phyloP scores from a whole-genome alignment of 2,888 invertebrate genomes.

The Lobophora halterata region DNA sequence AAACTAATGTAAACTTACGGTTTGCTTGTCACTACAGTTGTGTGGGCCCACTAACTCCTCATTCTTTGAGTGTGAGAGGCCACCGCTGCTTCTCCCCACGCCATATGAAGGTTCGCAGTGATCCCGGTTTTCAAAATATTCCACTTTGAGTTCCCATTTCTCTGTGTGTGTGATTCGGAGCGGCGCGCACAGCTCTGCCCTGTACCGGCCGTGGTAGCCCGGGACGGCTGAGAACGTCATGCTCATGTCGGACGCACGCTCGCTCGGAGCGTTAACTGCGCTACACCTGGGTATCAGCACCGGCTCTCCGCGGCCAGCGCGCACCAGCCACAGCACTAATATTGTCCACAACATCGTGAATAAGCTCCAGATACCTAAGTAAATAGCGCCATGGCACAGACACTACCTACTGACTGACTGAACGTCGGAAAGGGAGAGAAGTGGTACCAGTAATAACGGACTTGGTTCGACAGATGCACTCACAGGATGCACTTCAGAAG shows the following conservation, averaged over 20 bases:
- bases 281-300: constrained; percentile 35
- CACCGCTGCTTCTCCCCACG: not conserved
- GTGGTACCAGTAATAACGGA: no score
- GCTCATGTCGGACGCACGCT: constrained; percentile 17
- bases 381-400: constrained; percentile 26
- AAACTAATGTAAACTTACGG: constrained; percentile 9
- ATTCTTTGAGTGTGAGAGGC: constrained; percentile 11
- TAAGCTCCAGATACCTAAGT: constrained; percentile 25
- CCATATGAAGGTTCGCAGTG: constrained; percentile 11
- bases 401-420: not conserved
- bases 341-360: constrained; percentile 35
- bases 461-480: no score
- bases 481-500: no score
- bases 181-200: constrained; percentile 42
- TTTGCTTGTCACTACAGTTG: constrained; percentile 12
- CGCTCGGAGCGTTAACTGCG: no score
- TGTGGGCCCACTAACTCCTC: constrained; percentile 17
- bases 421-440: no score
- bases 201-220: constrained; percentile 48
- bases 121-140: constrained; percentile 20
- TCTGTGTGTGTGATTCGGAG: no score
- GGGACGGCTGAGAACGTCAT: constrained; percentile 38
- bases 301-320: constrained; percentile 23
- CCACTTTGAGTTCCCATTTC: constrained; percentile 39
- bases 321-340: constrained; percentile 35